phyloP scores from a whole-genome alignment of 2,888 invertebrate species.

The Callyntrura sp. region DNA sequence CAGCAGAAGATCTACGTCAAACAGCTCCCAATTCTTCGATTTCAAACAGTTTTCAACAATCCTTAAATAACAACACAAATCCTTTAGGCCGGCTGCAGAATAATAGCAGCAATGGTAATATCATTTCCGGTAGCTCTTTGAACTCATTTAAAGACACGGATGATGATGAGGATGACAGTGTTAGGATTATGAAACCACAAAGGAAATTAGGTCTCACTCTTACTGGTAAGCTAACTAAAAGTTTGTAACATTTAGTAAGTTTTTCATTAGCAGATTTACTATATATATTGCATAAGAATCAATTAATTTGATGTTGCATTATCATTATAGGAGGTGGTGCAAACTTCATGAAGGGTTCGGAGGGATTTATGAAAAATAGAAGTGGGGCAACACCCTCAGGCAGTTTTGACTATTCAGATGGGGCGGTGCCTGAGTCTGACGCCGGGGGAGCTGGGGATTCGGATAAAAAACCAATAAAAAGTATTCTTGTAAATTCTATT shows the following conservation, averaged over 20 bases:
- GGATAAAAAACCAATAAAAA: conserved; percentile 80
- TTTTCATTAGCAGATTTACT: too few relatives aligned
- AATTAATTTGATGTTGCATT: too few relatives aligned
- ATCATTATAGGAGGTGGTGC: conserved; percentile 79
- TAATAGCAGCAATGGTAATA: conserved; percentile 51
- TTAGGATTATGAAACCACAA: conserved; percentile 49
- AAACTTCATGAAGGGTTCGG: conserved; percentile 78
- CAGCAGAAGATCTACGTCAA: conserved; percentile 71
- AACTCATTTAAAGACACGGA: conserved; percentile 71
- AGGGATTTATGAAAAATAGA: conserved; percentile 21
- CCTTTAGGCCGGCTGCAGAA: background rate
- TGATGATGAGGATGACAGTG: conserved; percentile 69
- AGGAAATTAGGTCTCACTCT: conserved; percentile 60
- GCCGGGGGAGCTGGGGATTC: conserved; percentile 53
- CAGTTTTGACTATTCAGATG: conserved; percentile 20
- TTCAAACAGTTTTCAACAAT: background rate
- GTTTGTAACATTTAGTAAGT: too few relatives aligned
- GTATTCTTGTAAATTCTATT: conserved; percentile 82
- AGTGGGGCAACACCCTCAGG: background rate
- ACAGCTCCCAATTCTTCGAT: background rate
- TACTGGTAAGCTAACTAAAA: conserved; percentile 63
- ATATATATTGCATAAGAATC: too few relatives aligned
- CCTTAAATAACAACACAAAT: conserved; percentile 20
- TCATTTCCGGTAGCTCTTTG: conserved; percentile 70
- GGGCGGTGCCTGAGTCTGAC: conserved; percentile 14